These are phyloP conservation scores for Candoia aspera DNA, from an alignment of 2,113 vertebrate species.

Conservation along the genomic window DNA sequence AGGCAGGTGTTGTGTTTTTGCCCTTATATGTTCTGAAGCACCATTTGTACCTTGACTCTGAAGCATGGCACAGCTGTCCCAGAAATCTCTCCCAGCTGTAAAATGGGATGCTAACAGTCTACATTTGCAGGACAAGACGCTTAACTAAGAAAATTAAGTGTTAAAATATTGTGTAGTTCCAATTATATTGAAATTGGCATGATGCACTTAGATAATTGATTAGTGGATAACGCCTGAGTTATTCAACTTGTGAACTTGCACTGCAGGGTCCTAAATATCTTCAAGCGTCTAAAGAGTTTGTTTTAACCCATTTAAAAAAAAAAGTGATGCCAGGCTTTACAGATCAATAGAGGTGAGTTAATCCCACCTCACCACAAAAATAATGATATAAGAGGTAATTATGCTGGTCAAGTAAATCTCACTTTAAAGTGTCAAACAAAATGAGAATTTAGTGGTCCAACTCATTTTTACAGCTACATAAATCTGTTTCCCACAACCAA, in stretches of 20 bases:
- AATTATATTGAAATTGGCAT: neutral
- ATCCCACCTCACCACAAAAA: conserved; percentile 53
- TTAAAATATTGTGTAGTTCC: neutral
- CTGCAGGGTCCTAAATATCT: neutral
- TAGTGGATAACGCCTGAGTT: neutral
- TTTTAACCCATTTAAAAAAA: conserved; percentile 25
- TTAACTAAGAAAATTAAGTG: neutral
- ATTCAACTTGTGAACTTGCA: neutral
- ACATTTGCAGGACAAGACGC: neutral
- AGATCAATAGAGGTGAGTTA: conserved; percentile 51
- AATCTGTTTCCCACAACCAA: conserved; percentile 57
- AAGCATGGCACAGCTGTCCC: neutral
- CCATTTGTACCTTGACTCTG: too few species aligned
- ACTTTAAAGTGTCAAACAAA: conserved; percentile 56
- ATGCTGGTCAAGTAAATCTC: conserved; percentile 56
- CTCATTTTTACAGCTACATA: conserved; percentile 54
- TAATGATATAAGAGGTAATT: conserved; percentile 60
- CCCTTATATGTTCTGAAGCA: neutral
- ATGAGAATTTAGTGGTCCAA: conserved; percentile 53
- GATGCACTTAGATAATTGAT: neutral
- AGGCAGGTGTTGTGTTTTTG: neutral
- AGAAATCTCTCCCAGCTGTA: neutral
- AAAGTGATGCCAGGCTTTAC: conserved; percentile 46
- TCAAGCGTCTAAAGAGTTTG: neutral
- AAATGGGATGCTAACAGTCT: neutral